A percentile compares a stretch with the other conserved stretches of the same genome.
phyloP scores from a whole-genome alignment of 2,888 invertebrate species.

The Callosobruchus maculatus region DNA sequence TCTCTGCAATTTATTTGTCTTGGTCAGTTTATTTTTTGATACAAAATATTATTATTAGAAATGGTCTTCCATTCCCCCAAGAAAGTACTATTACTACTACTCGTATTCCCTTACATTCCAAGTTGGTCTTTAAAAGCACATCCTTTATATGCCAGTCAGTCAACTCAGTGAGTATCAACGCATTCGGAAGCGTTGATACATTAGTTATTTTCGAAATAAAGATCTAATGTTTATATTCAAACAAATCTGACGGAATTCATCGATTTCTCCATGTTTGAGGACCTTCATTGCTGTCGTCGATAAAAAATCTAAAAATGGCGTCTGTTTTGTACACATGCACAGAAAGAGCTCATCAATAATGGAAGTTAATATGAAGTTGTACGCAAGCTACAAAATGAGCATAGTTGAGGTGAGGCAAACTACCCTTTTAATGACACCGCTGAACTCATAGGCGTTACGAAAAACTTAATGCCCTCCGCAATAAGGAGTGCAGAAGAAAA shows the following conservation, averaged over 20 bases:
- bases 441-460: neutral
- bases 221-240: neutral
- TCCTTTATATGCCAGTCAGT: too few relatives aligned
- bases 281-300: slow-evolving; percentile 21
- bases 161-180: too few relatives aligned
- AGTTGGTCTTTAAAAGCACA: too few relatives aligned
- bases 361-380: slow-evolving; percentile 31
- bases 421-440: slow-evolving; percentile 9
- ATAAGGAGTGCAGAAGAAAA: too few relatives aligned
- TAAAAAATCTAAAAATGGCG: slow-evolving; percentile 39
- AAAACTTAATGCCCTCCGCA: neutral
- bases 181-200: too few relatives aligned
- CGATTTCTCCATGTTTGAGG: neutral
- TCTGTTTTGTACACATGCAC: slow-evolving; percentile 38
- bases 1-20: too few relatives aligned
- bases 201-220: neutral
- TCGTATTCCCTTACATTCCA: too few relatives aligned
- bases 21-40: too few relatives aligned
- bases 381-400: slow-evolving; percentile 18
- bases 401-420: slow-evolving; percentile 24
- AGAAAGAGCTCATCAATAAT: slow-evolving; percentile 40
- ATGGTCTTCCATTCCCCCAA: too few relatives aligned
- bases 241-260: neutral
- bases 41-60: too few relatives aligned
- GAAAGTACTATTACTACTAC: too few relatives aligned